These are phyloP conservation scores for Prorops nasuta DNA, from an alignment of 1,140 invertebrate species.

Conservation along the genomic window DNA sequence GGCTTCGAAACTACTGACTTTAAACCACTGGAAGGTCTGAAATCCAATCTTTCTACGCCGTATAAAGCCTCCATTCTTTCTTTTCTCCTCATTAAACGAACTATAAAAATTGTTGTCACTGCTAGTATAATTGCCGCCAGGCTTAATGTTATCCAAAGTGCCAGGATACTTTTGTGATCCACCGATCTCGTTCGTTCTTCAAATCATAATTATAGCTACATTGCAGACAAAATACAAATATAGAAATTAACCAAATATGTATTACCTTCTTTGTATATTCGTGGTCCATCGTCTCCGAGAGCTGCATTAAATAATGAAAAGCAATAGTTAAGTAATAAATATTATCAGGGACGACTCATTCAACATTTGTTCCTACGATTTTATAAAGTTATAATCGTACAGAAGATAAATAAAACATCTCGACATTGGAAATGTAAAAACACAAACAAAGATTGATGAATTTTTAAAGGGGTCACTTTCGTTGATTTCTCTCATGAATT, in stretches of 20 bases:
- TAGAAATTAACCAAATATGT: neutral
- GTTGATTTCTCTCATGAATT: too few species aligned
- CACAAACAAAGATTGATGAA: too few species aligned
- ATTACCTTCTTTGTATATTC: slow-evolving; percentile 36
- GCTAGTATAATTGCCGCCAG: slow-evolving; percentile 77
- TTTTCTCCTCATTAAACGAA: slow-evolving; percentile 72
- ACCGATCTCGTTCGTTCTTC: slow-evolving; percentile 25
- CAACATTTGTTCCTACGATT: too few species aligned
- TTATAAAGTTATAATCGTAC: too few species aligned
- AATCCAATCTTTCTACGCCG: slow-evolving; percentile 77
- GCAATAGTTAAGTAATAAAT: too few species aligned
- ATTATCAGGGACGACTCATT: too few species aligned
- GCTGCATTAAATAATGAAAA: slow-evolving; percentile 22
- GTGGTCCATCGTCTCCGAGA: slow-evolving; percentile 29
- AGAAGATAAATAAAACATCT: too few species aligned
- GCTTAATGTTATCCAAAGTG: slow-evolving; percentile 80
- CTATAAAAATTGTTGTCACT: slow-evolving; percentile 69
- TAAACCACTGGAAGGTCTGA: slow-evolving; percentile 74
- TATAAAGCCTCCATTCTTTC: slow-evolving; percentile 74
- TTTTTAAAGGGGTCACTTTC: too few species aligned
- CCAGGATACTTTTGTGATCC: slow-evolving; percentile 63
- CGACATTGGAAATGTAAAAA: too few species aligned
- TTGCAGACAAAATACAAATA: neutral
- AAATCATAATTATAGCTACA: too few species aligned
- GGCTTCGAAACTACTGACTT: slow-evolving; percentile 63